Evolutionary conservation across 2,888 invertebrate species (phyloP).

Genomic region (Mayetiola destructor): DNA sequence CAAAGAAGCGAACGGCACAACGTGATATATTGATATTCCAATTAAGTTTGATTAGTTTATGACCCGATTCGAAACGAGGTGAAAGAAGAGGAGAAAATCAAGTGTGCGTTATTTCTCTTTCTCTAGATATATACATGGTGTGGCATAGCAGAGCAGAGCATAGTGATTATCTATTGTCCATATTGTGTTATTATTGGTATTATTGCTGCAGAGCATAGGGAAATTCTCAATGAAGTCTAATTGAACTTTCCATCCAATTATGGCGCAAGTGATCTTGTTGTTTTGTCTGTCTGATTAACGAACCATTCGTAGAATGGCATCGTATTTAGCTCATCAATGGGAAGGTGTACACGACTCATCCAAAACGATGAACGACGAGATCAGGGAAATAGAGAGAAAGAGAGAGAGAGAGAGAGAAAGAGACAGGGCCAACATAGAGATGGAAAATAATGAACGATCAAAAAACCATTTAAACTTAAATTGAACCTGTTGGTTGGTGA

Average conservation of each 20-base stretch:
- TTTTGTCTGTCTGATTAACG: conserved; percentile 2
- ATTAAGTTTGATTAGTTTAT: conserved; percentile 9
- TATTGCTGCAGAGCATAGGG: too few relatives aligned
- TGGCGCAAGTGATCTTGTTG: neutral
- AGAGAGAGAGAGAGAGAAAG: too few relatives aligned
- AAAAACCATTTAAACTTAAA: conserved; percentile 2
- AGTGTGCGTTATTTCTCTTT: neutral
- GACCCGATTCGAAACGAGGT: neutral
- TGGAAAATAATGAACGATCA: too few relatives aligned
- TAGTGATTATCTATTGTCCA: too few relatives aligned
- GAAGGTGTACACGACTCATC: neutral
- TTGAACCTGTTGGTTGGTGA: conserved; percentile 1
- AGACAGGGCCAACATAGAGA: too few relatives aligned
- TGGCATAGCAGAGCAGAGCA: too few relatives aligned
- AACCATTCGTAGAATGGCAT: too few relatives aligned
- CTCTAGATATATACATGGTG: neutral
- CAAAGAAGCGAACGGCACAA: too few relatives aligned
- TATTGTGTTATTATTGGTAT: too few relatives aligned
- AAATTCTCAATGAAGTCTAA: too few relatives aligned
- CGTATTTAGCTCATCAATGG: neutral
- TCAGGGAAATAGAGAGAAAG: too few relatives aligned
- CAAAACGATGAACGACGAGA: too few relatives aligned
- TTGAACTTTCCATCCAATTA: conserved; percentile 12
- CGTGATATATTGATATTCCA: conserved; percentile 11
- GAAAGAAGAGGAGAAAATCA: neutral